A percentile compares a stretch with the other conserved stretches of the same genome.
These are phyloP conservation scores for Chanos chanos DNA, from an alignment of 2,797 vertebrate genomes.

Conservation along the genomic window DNA sequence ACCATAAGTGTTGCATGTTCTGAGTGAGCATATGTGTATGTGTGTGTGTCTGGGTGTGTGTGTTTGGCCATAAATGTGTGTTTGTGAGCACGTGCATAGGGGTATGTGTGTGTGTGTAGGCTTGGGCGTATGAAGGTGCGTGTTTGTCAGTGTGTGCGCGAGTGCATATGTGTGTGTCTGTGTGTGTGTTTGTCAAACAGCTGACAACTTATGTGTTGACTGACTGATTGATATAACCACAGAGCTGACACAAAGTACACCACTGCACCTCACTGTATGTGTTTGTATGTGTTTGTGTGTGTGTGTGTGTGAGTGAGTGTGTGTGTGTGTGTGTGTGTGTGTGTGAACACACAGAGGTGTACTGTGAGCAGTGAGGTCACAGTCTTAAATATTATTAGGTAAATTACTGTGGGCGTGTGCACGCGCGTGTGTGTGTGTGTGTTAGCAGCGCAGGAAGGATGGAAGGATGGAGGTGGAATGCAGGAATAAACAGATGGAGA, in stretches of 20 bases:
- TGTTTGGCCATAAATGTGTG: no score
- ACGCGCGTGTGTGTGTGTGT: conserved; percentile 20
- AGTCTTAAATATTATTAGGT: conserved; percentile 37
- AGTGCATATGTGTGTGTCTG: conserved; percentile 16
- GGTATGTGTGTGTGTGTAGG: neutral
- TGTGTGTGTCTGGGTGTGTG: neutral
- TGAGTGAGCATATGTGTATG: neutral
- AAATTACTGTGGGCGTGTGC: conserved; percentile 17
- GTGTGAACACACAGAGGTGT: conserved; percentile 23
- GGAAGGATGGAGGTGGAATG: conserved; percentile 27
- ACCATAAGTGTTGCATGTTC: neutral
- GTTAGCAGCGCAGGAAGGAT: no score
- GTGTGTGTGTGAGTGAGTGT: no score
- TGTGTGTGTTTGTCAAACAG: no score
- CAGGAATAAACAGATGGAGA: conserved; percentile 74
- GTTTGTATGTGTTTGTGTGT: no score
- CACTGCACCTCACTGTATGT: no score
- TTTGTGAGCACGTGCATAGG: conserved; percentile 19
- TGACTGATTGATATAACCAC: no score
- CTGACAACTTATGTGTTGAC: no score
- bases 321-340: conserved; percentile 19
- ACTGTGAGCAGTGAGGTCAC: conserved; percentile 12
- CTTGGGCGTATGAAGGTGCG: neutral
- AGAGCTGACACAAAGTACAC: no score
- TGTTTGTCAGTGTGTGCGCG: neutral